Percentiles rank a stretch among this genome's conserved stretches.
Conservation (phyloP, 2,888 invertebrate genomes). For the Belgica antarctica region DNA sequence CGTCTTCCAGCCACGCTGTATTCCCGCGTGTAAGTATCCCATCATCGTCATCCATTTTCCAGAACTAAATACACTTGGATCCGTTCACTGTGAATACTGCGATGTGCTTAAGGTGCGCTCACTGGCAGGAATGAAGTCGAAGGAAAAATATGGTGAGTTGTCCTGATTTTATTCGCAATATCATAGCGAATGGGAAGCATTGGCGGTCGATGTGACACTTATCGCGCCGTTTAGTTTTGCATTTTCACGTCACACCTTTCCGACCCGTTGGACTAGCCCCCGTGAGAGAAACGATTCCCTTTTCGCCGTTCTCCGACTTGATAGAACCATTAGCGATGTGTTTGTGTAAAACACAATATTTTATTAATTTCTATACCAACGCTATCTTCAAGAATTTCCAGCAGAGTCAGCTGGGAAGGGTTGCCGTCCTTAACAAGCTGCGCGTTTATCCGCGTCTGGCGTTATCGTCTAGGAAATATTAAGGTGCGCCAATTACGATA, state of each 20-base stretch:
- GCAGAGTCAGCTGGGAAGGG: conserved; percentile 4
- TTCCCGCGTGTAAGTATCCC: not conserved
- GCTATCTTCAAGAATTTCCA: conserved; percentile 25
- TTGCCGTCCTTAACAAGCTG: not conserved
- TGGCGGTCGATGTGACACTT: not conserved
- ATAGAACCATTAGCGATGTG: conserved; percentile 27
- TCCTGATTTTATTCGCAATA: conserved; percentile 26
- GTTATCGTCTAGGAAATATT: conserved; percentile 24
- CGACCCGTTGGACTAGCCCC: conserved; percentile 1
- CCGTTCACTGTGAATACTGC: not conserved
- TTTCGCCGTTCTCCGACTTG: conserved; percentile 25
- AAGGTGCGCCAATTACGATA: conserved; percentile 39
- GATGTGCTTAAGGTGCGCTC: conserved; percentile 12
- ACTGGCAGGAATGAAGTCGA: conserved; percentile 6
- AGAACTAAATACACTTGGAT: not conserved
- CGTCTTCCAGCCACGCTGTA: conserved; percentile 70
- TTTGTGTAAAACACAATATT: conserved; percentile 29
- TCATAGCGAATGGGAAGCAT: conserved; percentile 7
- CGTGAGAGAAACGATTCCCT: conserved; percentile 5
- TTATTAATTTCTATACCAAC: conserved; percentile 23
- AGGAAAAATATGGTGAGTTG: not conserved
- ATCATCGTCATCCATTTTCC: conserved; percentile 3
- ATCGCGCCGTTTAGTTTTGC: not conserved
- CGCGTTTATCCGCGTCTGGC: not conserved
- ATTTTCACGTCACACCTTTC: not conserved